These are phyloP conservation scores for Sphecodes monilicornis DNA, from an alignment of 2,888 invertebrate genomes.

Conservation along the genomic window DNA sequence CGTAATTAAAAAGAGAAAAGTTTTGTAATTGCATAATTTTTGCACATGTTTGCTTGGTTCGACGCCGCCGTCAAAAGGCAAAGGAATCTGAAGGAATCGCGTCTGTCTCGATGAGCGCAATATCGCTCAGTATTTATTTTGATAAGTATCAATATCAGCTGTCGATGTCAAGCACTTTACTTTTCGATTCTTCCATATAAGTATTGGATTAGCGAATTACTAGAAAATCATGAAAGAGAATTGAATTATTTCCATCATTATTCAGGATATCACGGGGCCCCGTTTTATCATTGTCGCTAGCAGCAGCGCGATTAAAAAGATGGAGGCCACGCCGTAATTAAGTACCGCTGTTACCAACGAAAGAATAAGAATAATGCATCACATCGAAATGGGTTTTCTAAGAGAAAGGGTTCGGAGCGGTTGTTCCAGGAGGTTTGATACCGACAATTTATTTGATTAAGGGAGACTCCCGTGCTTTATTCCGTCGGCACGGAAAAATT, in stretches of 20 bases:
- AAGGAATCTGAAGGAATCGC: no score
- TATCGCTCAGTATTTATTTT: no score
- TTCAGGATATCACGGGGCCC: background rate
- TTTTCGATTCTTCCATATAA: background rate
- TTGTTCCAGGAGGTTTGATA: conserved; percentile 28
- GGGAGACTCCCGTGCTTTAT: conserved; percentile 5
- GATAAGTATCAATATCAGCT: no score
- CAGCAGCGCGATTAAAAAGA: conserved; percentile 8
- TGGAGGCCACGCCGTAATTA: background rate
- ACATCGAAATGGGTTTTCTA: background rate
- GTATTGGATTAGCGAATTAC: background rate
- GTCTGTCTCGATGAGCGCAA: no score
- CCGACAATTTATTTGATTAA: conserved; percentile 39
- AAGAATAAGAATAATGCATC: conserved; percentile 3
- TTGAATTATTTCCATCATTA: background rate
- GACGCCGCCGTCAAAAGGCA: no score
- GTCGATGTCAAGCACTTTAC: background rate
- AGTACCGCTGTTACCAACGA: background rate
- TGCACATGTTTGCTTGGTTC: no score
- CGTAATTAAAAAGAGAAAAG: no score
- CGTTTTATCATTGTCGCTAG: background rate
- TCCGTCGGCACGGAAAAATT: background rate
- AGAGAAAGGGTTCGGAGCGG: background rate
- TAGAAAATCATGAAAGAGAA: background rate
- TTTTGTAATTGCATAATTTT: no score